Conservation (phyloP, 1,140 invertebrate genomes). For the Cyrtorhinus lividipennis region DNA sequence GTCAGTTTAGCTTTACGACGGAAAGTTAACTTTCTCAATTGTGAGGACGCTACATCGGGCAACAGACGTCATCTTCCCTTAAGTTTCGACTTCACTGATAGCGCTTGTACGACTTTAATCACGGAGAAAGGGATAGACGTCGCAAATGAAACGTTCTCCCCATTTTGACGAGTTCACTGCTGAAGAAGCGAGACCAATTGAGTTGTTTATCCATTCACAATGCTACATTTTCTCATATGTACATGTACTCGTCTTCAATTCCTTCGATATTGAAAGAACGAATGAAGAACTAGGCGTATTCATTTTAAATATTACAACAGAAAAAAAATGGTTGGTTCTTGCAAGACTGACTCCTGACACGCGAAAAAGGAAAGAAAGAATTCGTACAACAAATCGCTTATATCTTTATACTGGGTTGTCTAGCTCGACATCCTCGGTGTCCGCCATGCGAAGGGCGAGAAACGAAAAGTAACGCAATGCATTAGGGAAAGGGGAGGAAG, state of each 20-base stretch:
- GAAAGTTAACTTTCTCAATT: no score
- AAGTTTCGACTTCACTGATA: no score
- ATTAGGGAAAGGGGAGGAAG: no score
- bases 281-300: not conserved
- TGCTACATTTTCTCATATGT: not conserved
- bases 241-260: not conserved
- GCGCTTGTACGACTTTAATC: no score
- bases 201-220: not conserved
- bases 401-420: not conserved
- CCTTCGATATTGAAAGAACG: not conserved
- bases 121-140: no score
- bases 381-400: not conserved
- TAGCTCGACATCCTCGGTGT: no score
- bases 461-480: no score
- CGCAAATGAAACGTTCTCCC: not conserved
- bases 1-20: no score
- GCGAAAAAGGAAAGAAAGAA: not conserved
- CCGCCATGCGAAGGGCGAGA: not conserved
- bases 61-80: no score
- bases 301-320: not conserved
- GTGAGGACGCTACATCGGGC: no score
- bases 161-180: not conserved
- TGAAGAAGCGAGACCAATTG: not conserved
- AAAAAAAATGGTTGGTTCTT: not conserved
- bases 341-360: not conserved